Base-by-base conservation (phyloP, 30 jellyfish, hydroid and myxozoan genomes). In the Hydra vulgaris region DNA sequence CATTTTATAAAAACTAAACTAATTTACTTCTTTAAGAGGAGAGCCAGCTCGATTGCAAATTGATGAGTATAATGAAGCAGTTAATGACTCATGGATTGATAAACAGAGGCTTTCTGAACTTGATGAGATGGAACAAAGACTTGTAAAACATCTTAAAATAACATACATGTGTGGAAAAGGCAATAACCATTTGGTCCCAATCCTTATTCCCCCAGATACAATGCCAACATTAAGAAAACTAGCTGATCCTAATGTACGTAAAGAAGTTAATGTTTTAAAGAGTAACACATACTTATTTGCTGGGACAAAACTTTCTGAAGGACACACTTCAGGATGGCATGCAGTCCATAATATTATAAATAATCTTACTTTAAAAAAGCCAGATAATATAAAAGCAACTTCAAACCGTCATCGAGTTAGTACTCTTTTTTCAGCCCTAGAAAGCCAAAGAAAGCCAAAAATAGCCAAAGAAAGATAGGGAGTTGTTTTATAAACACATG, bases 291-390 rank as follows among this genome's bases (percentile, higher is more conserved):
- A 23, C 26, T 26, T 75, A 15, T 75, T 75, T 53, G 71, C 83
- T 22, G 24, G 71, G 24, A 75, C 83, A 26, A 75, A 21, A 23
- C 71, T 23, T 21, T 75, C 83, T 25, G 83, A 75, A 26, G 25
- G 71, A n/a, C 83, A 75, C 56, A 53, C 71, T 23, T 75, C 83
- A 22, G 83, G 83, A 22, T 75, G 83, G 83, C 83, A 75, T 75
- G 69, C 83, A 17, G 24, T 75, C 17, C 83, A 75, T 75, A 75
- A 25, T 75, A 53, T 75, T 22, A 25, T 18, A 25, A 70, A 75
- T 21, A 26, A 53, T 40, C 71, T 75, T 67, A 67, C 0, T 1
- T 54, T 75, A 54, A 75, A 75, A 75, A 53, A 75, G 83, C 83
- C 83, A 23, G 71, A 75, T 21, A 75, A 23, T 20, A 75, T 75